Evolutionary conservation across 2,113 vertebrate genomes (phyloP), one percentile per base, ranked within the genome.

Genomic region (Hiodon alosoides): DNA sequence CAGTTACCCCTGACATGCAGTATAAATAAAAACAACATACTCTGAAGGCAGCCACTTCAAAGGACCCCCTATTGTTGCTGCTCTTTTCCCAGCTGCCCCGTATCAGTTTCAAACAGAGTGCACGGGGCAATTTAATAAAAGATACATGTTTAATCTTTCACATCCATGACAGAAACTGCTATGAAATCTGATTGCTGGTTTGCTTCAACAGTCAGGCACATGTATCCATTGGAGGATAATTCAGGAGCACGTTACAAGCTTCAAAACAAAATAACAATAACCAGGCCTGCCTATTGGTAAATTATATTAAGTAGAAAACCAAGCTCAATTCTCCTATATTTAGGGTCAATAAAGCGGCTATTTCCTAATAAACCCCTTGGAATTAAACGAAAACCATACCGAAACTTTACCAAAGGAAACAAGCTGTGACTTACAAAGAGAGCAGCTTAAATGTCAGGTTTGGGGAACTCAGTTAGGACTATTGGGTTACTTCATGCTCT

Each of bases 81-180:
- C 79, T 82, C 77, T 81, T 79, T 74, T 9, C 70, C 85, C 80
- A 83, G 83, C 69, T 75, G 81, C 69, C 78, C 81, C 73, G 81
- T 87, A 90, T 89, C 88, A 78, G 68, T 89, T 90, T 91, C 87
- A 90, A 90, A 90, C 77, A 75, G 76, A 71, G 76, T 71, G 73
- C 77, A 72, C 66, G 52, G 79, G 78, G 75, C 86, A 87, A 82
- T 87, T 89, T 85, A 87, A 89, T 88, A 87, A 86, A 77, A 85
- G 84, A 90, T 85, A 81, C 79, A 82, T 80, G 81, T 74, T 84
- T 87, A 86, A 87, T 86, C 84, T 84, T 82, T 86, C 80, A 80
- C 66, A 69, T 78, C 80, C 72, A 69, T 75, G 75, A 79, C 78
- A 76, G 79, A 79, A 83, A 69, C 78, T 71, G 74, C 82, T 79